phyloP scores from a whole-genome alignment of 2,797 vertebrate species.

The Nyctibius grandis region DNA sequence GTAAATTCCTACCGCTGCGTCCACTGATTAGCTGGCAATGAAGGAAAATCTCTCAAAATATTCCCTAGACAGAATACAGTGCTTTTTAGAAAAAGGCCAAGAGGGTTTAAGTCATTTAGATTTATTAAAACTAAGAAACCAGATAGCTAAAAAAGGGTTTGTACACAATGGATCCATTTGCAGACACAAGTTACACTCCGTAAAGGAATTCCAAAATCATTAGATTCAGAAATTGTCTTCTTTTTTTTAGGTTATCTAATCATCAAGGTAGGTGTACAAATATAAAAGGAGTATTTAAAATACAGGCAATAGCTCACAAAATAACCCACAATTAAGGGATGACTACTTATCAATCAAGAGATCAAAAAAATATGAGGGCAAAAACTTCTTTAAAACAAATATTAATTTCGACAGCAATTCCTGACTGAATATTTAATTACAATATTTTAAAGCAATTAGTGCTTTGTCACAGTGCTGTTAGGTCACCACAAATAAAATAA shows the following conservation, averaged over 20 bases:
- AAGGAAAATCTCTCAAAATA: not conserved
- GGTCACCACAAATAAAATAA: slow-evolving; percentile 37
- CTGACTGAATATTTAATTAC: not conserved
- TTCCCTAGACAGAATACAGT: not conserved
- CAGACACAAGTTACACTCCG: not conserved
- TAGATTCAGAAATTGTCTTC: not conserved
- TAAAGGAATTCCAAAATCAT: not conserved
- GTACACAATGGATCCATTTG: not conserved
- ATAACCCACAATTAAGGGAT: not conserved
- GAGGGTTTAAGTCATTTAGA: not conserved
- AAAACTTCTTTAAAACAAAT: not conserved
- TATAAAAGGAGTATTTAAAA: slow-evolving; percentile 9
- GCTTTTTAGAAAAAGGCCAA: not conserved
- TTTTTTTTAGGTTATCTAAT: not conserved
- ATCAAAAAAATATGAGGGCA: slow-evolving; percentile 9
- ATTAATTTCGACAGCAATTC: not conserved
- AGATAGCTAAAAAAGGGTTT: not conserved
- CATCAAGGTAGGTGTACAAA: not conserved
- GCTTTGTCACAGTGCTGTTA: slow-evolving; percentile 1
- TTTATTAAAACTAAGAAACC: not conserved
- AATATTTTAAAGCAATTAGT: slow-evolving; percentile 27
- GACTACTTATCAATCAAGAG: not conserved
- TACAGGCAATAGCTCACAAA: not conserved
- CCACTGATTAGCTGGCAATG: not conserved
- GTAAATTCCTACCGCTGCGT: not conserved